Base-by-base conservation (phyloP, 2,797 vertebrate genomes). In the Microchirus variegatus region DNA sequence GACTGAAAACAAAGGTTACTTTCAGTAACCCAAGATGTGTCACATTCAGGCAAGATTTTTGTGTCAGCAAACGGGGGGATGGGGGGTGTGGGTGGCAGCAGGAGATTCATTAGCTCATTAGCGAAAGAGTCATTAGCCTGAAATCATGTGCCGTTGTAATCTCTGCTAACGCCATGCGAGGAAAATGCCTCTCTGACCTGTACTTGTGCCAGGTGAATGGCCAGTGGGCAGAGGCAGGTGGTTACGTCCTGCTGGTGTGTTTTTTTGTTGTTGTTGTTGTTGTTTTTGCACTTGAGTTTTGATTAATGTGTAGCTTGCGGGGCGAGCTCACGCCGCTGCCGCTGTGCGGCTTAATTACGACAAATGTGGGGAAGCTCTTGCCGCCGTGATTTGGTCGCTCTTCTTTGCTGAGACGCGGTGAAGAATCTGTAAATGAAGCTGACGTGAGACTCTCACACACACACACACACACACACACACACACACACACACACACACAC, bases 101-200 rank as follows among this genome's bases (percentile, higher is more conserved):
- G 68, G 72, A 79, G 83, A 88, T 84, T 76, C 78, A 87, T 86
- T 73, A 80, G 76, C 74, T 88, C 81, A 63, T 87, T 85, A 88
- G 81, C 7, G 52, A 42, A 53, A 70, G 48, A 59, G 79, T 77
- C 81, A 78, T 83, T 86, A 86, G 75, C 63, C 56, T 59, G 50
- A 61, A 78, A 75, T 80, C 67, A 54, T 56, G 75, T 78, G 71
- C 81, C 45, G 71, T 41, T 49, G 22, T 77, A 68, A 81, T 89
- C 65, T 77, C 44, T 1, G 31, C 44, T 51, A 68, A 74, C 64
- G 63, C 57, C 48, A 61, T 52, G 55, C 52, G 61, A 6, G 55
- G 70, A 73, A 64, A 81, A 72, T 63, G 22, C 67, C 69, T 38
- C 15, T 44, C 47, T 17, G 63, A 79, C 77, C 78, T 19, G 54